Evolutionary conservation across 2,888 invertebrate genomes (phyloP).

Genomic region (Drosophila monieri): DNA sequence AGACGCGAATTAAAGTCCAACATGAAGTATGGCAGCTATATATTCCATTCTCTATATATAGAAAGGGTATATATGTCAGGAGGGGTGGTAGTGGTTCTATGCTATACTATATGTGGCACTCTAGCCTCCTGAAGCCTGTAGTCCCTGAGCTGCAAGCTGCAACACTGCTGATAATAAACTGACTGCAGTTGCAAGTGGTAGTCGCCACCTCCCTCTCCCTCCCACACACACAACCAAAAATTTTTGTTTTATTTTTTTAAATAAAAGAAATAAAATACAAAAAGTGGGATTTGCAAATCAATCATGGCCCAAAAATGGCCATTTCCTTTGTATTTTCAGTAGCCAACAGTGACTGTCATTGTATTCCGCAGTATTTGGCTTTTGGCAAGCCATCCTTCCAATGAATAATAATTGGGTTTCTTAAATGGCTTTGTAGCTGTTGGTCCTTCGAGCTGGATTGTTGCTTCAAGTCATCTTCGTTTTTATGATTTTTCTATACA

Average conservation of each 20-base stretch:
- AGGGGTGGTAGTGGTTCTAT: background rate
- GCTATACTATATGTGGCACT: too few relatives aligned
- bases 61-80: background rate
- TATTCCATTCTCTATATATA: background rate
- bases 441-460: background rate
- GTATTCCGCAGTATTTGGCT: too few relatives aligned
- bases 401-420: too few relatives aligned
- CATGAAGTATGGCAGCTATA: slow-evolving; percentile 57
- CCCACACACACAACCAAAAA: background rate
- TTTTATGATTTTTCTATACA: too few relatives aligned
- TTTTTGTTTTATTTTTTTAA: background rate
- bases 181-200: background rate
- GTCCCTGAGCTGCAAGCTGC: background rate
- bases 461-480: too few relatives aligned
- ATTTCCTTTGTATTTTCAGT: background rate
- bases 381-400: too few relatives aligned
- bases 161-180: background rate
- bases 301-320: background rate
- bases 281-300: background rate
- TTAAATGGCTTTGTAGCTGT: too few relatives aligned
- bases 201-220: too few relatives aligned
- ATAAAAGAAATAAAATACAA: background rate
- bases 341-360: background rate
- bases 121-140: background rate
- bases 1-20: slow-evolving; percentile 60